These are phyloP conservation scores for Porites lutea DNA, from an alignment of 64 coral and sea anemone genomes.

Conservation along the genomic window DNA sequence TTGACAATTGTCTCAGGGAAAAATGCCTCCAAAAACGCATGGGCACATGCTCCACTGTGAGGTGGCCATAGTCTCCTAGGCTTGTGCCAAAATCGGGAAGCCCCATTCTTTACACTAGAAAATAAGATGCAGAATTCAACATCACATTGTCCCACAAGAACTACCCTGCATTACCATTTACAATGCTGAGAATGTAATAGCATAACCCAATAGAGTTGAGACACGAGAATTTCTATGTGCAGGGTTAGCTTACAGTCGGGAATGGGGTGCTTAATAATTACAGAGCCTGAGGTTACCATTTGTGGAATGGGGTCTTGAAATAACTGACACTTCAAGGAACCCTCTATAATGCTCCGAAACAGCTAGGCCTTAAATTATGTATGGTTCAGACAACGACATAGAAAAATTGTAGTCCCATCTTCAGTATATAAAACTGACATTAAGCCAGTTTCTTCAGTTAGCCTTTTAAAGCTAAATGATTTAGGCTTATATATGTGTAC, in stretches of 20 bases:
- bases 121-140: background rate
- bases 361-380: no score
- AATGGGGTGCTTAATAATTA: no score
- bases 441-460: no score
- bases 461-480: no score
- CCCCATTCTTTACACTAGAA: constrained; percentile 18
- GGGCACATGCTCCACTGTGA: constrained; percentile 7
- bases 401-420: no score
- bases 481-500: no score
- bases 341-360: no score
- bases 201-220: background rate
- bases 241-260: background rate
- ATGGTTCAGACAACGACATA: no score
- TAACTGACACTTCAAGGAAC: constrained; percentile 18
- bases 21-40: background rate
- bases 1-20: background rate
- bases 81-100: background rate
- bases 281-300: no score
- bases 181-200: background rate
- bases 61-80: background rate
- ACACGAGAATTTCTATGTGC: background rate
- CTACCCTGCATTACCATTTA: background rate
- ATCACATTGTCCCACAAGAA: background rate
- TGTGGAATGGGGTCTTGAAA: no score
- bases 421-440: no score